Base-by-base conservation (phyloP, 1,140 invertebrate genomes). In the Euura saliciscinereae region DNA sequence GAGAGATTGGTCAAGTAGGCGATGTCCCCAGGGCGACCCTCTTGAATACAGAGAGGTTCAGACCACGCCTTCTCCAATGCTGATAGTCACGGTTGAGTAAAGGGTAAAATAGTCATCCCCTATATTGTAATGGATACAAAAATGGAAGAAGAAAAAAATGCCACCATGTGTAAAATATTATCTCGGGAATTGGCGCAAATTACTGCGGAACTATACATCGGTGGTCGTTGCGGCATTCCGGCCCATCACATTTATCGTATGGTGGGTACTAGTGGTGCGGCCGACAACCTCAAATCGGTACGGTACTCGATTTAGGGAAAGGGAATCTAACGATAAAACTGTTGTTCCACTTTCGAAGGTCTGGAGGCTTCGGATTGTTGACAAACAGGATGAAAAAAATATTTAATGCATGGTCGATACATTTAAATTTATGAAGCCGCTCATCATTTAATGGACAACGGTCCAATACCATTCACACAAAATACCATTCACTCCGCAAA, bases 181-280 rank as follows among this genome's bases (percentile, higher is more conserved):
- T 59, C 51, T 3, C 8, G 51, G 1, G 51, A 59, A 59, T 59
- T 59, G 51, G 51, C 10, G 51, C 13, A 6, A 59, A 59, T 59
- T 59, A 59, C 51, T n/a, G 10, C 13, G 8, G 51, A n/a, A 6
- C 10, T 3, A 59, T 11, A 59, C 13, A n/a, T n/a, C 13, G n/a
- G n/a, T 59, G 51, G 51, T n/a, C 51, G 51, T 59, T 59, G 51
- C 51, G 8, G 51, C 51, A 59, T n/a, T 59, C 51, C 51, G 13
- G 13, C 51, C 51, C 8, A 59, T 59, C 13, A n/a, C 51, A 28
- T 28, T 28, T 28, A 28, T 28, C 28, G 28, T 28, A 1, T 28
- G 28, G 28, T 28, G 1, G 28, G 28, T 28, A 28, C 28, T 28
- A 28, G 28, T 28, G 28, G 28, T 28, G 28, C 28, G 28, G 28